Evolutionary conservation across 1,140 invertebrate species (phyloP), one percentile per base, ranked within the genome.

Genomic region (Aphelinus atriplicis): DNA sequence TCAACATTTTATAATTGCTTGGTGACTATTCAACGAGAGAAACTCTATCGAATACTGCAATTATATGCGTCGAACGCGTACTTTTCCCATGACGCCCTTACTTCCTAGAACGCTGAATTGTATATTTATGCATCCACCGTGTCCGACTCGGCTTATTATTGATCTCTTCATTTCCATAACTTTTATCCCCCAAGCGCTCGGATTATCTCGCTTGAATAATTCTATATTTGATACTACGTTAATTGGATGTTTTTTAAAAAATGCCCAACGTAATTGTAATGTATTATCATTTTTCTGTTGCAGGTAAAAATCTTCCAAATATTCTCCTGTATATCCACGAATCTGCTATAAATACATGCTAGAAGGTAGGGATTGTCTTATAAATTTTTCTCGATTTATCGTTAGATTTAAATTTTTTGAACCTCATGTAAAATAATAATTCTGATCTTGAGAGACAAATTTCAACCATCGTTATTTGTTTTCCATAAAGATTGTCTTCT

Each of bases 231-330:
- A 26, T 26, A 26, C 26, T 26, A 26, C 26, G 26, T 26, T 26
- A 26, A 26, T 26, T 26, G 26, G 26, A 26, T 26, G 26, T 26
- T 26, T 26, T 26, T 26, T 26, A 26, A 26, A 26, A 26, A 26
- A 26, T 26, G 26, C 26, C 26, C 26, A 26, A 26, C 26, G 26
- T 26, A 26, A 26, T 26, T 26, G 26, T 26, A 26, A 26, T 26
- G 26, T 26, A 26, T 26, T 0, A 26, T 26, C 80, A 78, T 79
- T 78, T 73, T 79, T 71, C 80, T 81, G 80, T 84, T 84, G 46
- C 82, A 83, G 81, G 83, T 86, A 85, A 84, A 79, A 75, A 78
- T 80, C 77, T 64, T 63, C 57, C 26, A 26, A 26, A 26, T 26
- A 26, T 26, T 26, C 26, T 26, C 26, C 26, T 26, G 26, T 26